Evolutionary conservation across 2,113 vertebrate genomes (phyloP), one percentile per base, ranked within the genome.

Genomic region (Dendrocopos noguchii): DNA sequence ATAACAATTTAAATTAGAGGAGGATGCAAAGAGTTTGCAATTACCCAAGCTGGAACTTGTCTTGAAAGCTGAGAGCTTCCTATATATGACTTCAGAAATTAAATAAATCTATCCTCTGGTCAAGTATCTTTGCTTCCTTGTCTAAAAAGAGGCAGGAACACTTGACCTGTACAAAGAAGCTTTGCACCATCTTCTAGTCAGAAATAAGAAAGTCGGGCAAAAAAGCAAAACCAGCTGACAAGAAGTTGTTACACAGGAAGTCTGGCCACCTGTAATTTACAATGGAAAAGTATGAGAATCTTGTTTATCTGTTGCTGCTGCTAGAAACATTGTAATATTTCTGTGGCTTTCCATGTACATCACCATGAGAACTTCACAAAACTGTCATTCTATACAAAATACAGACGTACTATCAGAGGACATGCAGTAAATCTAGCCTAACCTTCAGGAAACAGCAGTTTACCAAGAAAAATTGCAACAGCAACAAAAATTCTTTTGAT

Each of bases 1-100:
- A 13, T 93, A 96, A 96, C 90, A 95, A 91, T 81, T 91, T 94
- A 91, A 93, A 61, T 56, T 66, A 94, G 65, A 94, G 82, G 66
- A 93, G 80, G 80, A 96, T 88, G 87, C 44, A 65, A 85, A 70
- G 33, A 55, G 77, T 73, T 91, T 77, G 81, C 19, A 67, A 31
- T 47, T 67, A 77, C 5, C 46, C 46, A 87, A 82, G 46, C 31
- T 71, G 78, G 75, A 91, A 71, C 31, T 80, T 76, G 25, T 74
- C 52, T 87, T 88, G 81, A 27, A 91, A 84, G 13, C 46, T 80
- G 29, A 80, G 19, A 87, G 56, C 67, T 93, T 92, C 60, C 33
- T 80, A 82, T 89, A 82, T 63, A 76, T 17, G 5, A 42, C 22
- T 72, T 74, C 39, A 81, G 28, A 90, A 95, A 70, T 64, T 2